phyloP scores from a whole-genome alignment of 1,140 invertebrate genomes.

The Piezodorus guildinii region DNA sequence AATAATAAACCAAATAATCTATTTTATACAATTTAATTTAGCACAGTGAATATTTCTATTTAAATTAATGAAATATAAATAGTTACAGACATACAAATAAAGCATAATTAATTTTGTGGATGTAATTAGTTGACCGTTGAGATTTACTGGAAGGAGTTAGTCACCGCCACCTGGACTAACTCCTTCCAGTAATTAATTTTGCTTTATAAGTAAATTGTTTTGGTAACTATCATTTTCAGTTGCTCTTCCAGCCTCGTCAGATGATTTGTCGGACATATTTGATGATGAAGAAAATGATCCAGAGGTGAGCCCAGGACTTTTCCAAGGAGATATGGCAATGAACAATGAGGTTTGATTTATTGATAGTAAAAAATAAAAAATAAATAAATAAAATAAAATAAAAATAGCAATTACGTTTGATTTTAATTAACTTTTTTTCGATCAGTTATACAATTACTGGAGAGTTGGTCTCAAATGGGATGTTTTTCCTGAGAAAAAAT shows the following conservation, averaged over 20 bases:
- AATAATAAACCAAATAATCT: no score
- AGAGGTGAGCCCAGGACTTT: conserved; percentile 51
- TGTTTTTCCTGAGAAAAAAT: conserved; percentile 50
- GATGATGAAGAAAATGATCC: conserved; percentile 41
- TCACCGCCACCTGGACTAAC: no score
- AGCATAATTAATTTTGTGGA: no score
- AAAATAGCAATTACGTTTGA: neutral
- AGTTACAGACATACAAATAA: no score
- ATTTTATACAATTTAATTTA: no score
- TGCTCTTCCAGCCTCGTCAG: neutral
- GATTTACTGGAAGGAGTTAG: no score
- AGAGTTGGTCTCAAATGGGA: conserved; percentile 49
- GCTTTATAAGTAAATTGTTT: no score
- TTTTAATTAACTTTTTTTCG: neutral
- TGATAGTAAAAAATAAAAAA: neutral
- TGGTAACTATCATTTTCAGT: neutral
- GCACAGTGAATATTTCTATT: no score
- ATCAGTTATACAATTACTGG: conserved; percentile 39
- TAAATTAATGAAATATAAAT: no score
- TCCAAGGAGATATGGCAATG: conserved; percentile 55
- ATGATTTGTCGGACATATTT: neutral
- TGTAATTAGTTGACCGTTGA: no score
- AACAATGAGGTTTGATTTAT: conserved; percentile 35
- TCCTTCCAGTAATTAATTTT: no score
- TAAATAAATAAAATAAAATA: neutral